Percentiles rank a stretch among this genome's conserved stretches.
Conservation (phyloP, 2,113 vertebrate species). For the Chloebia gouldiae region DNA sequence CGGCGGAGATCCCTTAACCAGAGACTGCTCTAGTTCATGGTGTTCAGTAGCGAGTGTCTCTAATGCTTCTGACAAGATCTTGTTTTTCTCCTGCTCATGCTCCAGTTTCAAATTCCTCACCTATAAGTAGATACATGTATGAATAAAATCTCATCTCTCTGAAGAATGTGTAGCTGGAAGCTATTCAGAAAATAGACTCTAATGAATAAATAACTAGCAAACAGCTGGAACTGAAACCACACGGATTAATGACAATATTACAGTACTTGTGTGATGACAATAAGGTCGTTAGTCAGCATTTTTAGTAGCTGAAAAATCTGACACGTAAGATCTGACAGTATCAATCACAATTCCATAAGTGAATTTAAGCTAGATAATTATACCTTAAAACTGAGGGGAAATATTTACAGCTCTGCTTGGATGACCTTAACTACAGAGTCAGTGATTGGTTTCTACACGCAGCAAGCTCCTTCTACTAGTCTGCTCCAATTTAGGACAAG, state of each 20-base stretch:
- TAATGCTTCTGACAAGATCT: constrained; percentile 90
- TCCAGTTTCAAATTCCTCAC: constrained; percentile 90
- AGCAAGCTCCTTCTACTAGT: constrained; percentile 8
- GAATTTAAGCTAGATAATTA: background rate
- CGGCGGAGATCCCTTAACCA: constrained; percentile 77
- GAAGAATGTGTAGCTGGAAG: constrained; percentile 39
- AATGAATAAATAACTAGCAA: constrained; percentile 41
- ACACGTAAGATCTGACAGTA: background rate
- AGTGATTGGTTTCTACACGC: background rate
- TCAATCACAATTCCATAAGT: background rate
- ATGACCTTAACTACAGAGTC: background rate
- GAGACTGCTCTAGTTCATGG: constrained; percentile 83
- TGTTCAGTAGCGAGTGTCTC: constrained; percentile 86
- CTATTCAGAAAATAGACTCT: constrained; percentile 30
- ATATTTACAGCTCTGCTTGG: background rate
- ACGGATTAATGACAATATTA: constrained; percentile 7
- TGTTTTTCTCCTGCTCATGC: constrained; percentile 92
- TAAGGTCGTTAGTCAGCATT: constrained; percentile 1
- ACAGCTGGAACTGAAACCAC: constrained; percentile 39
- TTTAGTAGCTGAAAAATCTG: background rate
- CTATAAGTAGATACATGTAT: constrained; percentile 76
- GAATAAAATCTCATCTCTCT: constrained; percentile 65
- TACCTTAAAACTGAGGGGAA: background rate
- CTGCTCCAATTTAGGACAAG: constrained; percentile 48
- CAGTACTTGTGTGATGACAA: background rate